A percentile compares a stretch with the other conserved stretches of the same genome.
These are phyloP conservation scores for Lepidiolamprologus cunningtoni DNA, from an alignment of 2,113 vertebrate species.

Conservation along the genomic window DNA sequence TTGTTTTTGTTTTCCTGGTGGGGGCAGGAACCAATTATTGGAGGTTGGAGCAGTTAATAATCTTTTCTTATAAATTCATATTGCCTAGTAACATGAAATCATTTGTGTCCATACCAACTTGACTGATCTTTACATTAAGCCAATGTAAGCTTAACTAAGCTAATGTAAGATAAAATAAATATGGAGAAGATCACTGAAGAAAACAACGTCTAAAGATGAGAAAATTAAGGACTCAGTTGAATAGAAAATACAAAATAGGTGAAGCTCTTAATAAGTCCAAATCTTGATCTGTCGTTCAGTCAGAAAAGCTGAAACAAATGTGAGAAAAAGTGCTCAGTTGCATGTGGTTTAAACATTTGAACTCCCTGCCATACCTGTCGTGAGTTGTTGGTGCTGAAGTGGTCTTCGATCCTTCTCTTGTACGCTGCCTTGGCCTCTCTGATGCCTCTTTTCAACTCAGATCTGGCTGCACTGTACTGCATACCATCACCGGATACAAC, in stretches of 20 bases:
- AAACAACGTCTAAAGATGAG: not conserved
- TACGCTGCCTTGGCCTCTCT: no score
- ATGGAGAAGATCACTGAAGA: not conserved
- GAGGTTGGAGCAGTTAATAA: not conserved
- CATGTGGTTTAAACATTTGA: not conserved
- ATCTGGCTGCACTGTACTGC: no score
- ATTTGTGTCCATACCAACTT: not conserved
- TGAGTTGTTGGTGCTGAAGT: no score
- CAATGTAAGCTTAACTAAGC: not conserved
- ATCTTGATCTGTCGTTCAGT: accelerated
- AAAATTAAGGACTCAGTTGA: not conserved
- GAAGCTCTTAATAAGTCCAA: not conserved
- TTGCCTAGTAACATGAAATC: not conserved
- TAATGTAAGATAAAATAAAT: not conserved
- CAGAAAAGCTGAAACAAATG: not conserved
- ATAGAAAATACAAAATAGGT: not conserved
- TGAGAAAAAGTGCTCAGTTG: not conserved
- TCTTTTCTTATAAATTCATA: not conserved
- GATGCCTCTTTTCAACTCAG: no score
- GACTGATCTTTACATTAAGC: not conserved
- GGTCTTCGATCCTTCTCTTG: no score
- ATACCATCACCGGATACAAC: not conserved
- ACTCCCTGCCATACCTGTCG: no score
- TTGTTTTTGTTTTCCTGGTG: not conserved
- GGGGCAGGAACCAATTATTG: not conserved